phyloP scores from a whole-genome alignment of 2,113 vertebrate species.

The Shinisaurus crocodilurus region DNA sequence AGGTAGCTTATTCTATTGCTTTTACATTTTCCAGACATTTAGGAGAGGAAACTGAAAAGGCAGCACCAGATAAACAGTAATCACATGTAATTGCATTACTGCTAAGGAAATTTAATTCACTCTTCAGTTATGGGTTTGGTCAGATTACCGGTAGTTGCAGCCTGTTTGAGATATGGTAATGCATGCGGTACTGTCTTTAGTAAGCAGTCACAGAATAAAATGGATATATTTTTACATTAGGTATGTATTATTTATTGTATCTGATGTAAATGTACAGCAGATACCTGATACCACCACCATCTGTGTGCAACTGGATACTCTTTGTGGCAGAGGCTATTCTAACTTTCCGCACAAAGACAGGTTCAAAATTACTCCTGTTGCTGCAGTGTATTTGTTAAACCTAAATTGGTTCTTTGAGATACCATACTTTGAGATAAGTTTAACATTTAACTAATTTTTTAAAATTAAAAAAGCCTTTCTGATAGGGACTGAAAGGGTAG shows the following conservation, averaged over 20 bases:
- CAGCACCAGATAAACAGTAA: conserved; percentile 61
- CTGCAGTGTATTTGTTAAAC: not conserved
- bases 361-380: conserved; percentile 16
- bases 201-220: conserved; percentile 69
- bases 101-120: conserved; percentile 70
- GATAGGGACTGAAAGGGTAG: not conserved
- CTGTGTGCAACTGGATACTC: conserved; percentile 36
- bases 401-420: not conserved
- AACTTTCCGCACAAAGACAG: conserved; percentile 2
- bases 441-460: not conserved
- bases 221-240: conserved; percentile 53
- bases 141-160: conserved; percentile 65
- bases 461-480: conserved; percentile 1
- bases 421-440: not conserved
- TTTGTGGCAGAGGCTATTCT: conserved; percentile 10
- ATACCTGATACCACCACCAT: conserved; percentile 50
- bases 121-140: conserved; percentile 59
- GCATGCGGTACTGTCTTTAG: conserved; percentile 47
- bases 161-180: conserved; percentile 66
- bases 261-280: conserved; percentile 60
- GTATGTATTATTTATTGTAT: conserved; percentile 74
- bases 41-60: conserved; percentile 65
- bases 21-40: conserved; percentile 71
- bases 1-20: conserved; percentile 63
- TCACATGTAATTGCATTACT: conserved; percentile 65